A percentile compares a stretch with the other conserved stretches of the same genome.
Conservation (phyloP, 2,888 invertebrate genomes). For the Caenorhabditis sinica region DNA sequence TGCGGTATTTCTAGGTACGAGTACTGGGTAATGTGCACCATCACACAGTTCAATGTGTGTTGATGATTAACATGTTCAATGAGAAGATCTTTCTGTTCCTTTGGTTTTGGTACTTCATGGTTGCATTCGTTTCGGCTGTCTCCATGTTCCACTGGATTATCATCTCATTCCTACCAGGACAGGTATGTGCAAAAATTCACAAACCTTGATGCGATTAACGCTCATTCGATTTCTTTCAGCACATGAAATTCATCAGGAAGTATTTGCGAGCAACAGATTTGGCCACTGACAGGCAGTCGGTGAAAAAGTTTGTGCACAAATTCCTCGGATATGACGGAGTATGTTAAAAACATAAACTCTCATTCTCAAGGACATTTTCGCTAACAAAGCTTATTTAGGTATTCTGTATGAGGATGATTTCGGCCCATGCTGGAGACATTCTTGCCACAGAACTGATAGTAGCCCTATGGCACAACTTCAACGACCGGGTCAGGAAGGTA, state of each 20-base stretch:
- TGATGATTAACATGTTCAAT: slow-evolving; percentile 83
- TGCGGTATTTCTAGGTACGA: slow-evolving; percentile 79
- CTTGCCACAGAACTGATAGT: slow-evolving; percentile 84
- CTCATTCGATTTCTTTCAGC: slow-evolving; percentile 73
- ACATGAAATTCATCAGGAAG: slow-evolving; percentile 84
- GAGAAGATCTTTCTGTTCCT: slow-evolving; percentile 83
- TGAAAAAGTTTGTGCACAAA: slow-evolving; percentile 84
- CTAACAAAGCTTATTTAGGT: slow-evolving; percentile 73
- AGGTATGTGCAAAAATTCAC: slow-evolving; percentile 68
- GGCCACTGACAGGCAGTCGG: slow-evolving; percentile 84
- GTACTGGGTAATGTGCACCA: slow-evolving; percentile 84
- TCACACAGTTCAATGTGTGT: slow-evolving; percentile 84
- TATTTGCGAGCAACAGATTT: slow-evolving; percentile 84
- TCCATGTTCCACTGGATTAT: slow-evolving; percentile 84
- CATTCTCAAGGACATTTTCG: background rate
- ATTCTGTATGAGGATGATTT: slow-evolving; percentile 84
- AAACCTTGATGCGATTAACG: background rate
- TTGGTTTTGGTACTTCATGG: slow-evolving; percentile 84
- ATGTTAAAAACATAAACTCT: too few species aligned
- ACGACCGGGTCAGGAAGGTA: slow-evolving; percentile 83
- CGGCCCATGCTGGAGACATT: slow-evolving; percentile 84
- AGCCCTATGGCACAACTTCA: slow-evolving; percentile 84
- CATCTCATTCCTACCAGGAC: slow-evolving; percentile 83
- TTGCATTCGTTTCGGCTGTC: slow-evolving; percentile 82
- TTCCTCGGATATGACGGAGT: slow-evolving; percentile 83